Evolutionary conservation across 1,140 invertebrate species (phyloP), one percentile per base, ranked within the genome.

Genomic region (Pseudoatta argentina): DNA sequence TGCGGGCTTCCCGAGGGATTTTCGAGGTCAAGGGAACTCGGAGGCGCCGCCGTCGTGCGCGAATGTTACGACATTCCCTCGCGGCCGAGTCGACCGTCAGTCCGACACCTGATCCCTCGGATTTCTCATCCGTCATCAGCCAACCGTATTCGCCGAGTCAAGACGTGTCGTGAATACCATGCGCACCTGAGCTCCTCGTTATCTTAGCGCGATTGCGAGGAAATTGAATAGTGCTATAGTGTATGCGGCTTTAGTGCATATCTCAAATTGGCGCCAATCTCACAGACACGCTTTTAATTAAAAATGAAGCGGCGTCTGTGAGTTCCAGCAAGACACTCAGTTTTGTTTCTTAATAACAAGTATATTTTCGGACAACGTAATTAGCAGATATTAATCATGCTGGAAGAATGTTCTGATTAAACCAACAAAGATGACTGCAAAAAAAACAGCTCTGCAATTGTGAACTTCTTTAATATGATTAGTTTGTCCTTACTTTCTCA

Each of bases 1-100:
- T 85, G 55, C 55, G 6, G 57, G 24, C 66, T 39, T 91, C 89
- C 89, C 69, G 76, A 85, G 69, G 89, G 89, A 88, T 90, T 91
- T 91, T 91, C 85, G 90, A 90, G 90, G 90, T 91, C 90, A 91
- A 91, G 90, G 90, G 89, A 86, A 91, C 24, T 57, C 14, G 73
- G n/a, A 69, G 79, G 63, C 89, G 78, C 85, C 72, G 57, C 64
- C 69, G 79, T 24, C 55, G 69, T 18, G 55, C 12, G 85, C 51
- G 21, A 69, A 69, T 12, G 57, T 75, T 73, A 61, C 67, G 79
- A 75, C 55, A 48, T 44, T 75, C n/a, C 24, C 39, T 59, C 39
- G 55, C 39, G 34, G 44, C 67, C 77, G 12, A 27, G 61, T 44
- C 67, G 66, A 30, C 44, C 53, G 24, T 30, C 78, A 12, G 24